These are phyloP conservation scores for Leptopilina clavipes DNA, from an alignment of 1,140 invertebrate species.

Conservation along the genomic window DNA sequence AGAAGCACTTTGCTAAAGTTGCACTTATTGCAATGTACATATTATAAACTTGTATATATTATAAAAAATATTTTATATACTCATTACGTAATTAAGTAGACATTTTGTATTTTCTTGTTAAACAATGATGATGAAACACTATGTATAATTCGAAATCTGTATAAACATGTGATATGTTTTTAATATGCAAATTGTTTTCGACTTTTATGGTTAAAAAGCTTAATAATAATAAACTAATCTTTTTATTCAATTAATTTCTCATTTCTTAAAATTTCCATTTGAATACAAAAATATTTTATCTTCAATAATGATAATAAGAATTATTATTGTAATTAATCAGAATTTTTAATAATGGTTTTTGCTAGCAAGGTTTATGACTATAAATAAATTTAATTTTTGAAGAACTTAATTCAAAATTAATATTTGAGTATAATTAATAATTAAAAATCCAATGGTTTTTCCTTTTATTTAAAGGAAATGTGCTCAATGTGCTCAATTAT, in stretches of 20 bases:
- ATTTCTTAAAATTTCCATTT: too few species aligned
- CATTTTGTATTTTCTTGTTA: slow-evolving; percentile 30
- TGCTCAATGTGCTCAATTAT: too few species aligned
- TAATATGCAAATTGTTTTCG: background rate
- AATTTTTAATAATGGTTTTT: too few species aligned
- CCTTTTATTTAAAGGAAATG: too few species aligned
- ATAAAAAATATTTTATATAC: slow-evolving; percentile 24
- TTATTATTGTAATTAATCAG: too few species aligned
- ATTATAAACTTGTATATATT: slow-evolving; percentile 21
- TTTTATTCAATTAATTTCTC: background rate
- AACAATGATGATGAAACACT: background rate
- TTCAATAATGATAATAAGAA: too few species aligned
- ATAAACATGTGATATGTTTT: slow-evolving; percentile 2
- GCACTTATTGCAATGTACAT: background rate
- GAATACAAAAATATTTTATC: too few species aligned
- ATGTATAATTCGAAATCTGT: background rate
- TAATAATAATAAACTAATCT: slow-evolving; percentile 11
- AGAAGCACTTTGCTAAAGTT: background rate
- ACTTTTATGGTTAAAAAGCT: background rate
- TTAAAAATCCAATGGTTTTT: too few species aligned
- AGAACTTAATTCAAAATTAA: too few species aligned
- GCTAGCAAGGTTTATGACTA: too few species aligned
- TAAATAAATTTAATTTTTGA: too few species aligned
- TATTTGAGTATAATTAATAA: too few species aligned
- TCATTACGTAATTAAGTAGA: slow-evolving; percentile 5